Evolutionary conservation across 2,888 invertebrate species (phyloP).

Genomic region (Nomada ferruginata): DNA sequence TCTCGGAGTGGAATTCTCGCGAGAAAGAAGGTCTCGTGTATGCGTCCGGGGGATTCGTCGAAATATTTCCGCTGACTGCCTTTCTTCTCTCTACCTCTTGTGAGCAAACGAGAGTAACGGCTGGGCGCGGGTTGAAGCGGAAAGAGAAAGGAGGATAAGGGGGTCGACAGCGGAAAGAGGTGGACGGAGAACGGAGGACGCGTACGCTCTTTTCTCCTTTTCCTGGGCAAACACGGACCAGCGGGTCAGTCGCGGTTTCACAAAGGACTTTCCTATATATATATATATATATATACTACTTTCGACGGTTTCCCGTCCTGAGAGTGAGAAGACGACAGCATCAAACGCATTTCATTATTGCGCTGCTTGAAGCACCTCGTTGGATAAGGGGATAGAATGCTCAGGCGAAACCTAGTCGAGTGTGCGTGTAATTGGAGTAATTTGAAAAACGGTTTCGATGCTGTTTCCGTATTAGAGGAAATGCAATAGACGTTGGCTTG

Average conservation of each 20-base stretch:
- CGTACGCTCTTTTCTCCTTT: constrained; percentile 46
- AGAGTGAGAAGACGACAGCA: constrained; percentile 53
- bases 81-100: constrained; percentile 51
- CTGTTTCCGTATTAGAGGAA: too few species aligned
- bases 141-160: constrained; percentile 50
- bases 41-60: constrained; percentile 67
- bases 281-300: constrained; percentile 4
- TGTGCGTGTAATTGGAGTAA: background rate
- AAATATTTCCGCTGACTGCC: constrained; percentile 70
- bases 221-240: constrained; percentile 46
- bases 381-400: background rate
- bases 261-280: constrained; percentile 57
- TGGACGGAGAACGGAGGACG: constrained; percentile 2
- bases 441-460: background rate
- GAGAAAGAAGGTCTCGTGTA: constrained; percentile 65
- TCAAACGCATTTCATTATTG: constrained; percentile 70
- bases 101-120: constrained; percentile 61
- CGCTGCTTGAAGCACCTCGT: background rate
- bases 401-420: background rate
- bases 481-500: too few species aligned
- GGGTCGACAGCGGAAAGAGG: background rate
- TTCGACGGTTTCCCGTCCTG: constrained; percentile 39
- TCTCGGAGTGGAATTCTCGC: constrained; percentile 59
- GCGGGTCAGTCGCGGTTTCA: constrained; percentile 59
- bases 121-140: constrained; percentile 42